phyloP scores from a whole-genome alignment of 2,888 invertebrate species.

The Pseudococcus jackbeardsleyi region DNA sequence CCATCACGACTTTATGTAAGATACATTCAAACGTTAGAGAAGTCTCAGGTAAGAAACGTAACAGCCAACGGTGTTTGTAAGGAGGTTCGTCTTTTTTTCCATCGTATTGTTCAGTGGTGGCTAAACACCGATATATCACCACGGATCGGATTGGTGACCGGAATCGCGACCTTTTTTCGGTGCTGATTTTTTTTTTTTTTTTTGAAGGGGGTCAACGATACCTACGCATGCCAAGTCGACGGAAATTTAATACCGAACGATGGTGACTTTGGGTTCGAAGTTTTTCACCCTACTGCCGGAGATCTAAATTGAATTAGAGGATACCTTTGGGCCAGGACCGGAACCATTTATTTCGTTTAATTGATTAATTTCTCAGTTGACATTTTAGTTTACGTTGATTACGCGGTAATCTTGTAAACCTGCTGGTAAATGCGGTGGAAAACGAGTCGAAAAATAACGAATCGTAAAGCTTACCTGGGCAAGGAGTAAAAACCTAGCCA shows the following conservation, averaged over 20 bases:
- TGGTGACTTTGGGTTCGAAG: not conserved
- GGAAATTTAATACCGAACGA: not conserved
- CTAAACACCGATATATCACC: constrained; percentile 31
- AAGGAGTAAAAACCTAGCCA: not conserved
- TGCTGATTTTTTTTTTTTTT: not conserved
- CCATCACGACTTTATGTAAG: constrained; percentile 62
- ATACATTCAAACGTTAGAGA: constrained; percentile 58
- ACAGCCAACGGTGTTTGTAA: constrained; percentile 50
- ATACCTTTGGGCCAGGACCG: not conserved
- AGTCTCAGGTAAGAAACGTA: constrained; percentile 63
- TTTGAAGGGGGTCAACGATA: not conserved
- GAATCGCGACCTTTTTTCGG: not conserved
- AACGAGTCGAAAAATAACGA: constrained; percentile 40
- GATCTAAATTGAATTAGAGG: constrained; percentile 51
- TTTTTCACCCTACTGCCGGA: not conserved
- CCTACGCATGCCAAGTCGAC: not conserved
- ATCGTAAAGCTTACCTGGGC: not conserved
- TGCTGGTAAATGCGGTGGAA: constrained; percentile 14
- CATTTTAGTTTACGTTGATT: constrained; percentile 52
- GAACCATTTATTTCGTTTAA: constrained; percentile 47
- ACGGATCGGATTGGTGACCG: not conserved
- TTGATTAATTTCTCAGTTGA: constrained; percentile 49
- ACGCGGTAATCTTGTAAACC: constrained; percentile 34
- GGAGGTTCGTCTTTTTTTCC: constrained; percentile 29
- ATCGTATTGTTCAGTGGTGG: constrained; percentile 46